Evolutionary conservation across 1,140 invertebrate species (phyloP), one percentile per base, ranked within the genome.

Genomic region (Aphidius gifuensis): DNA sequence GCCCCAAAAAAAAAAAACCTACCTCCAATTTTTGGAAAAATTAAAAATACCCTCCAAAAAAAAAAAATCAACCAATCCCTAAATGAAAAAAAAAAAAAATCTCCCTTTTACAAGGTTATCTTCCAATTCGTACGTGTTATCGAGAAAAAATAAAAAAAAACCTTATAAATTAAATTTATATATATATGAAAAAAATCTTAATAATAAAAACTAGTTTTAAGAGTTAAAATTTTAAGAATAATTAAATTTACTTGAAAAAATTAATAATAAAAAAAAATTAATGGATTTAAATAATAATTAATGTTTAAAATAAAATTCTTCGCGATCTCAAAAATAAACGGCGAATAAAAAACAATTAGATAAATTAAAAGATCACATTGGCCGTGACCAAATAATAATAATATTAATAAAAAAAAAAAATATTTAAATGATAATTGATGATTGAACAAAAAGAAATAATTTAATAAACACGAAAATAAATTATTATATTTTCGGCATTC

Each of bases 71-170:
- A n/a, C n/a, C n/a, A n/a, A n/a, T n/a, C 65, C 67, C 66, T 48
- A 9, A 50, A 60, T 61, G 23, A 51, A 50, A 53, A 53, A 54
- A 64, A 57, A 61, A 59, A 62, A 67, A 65, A 59, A 65, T 46
- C 61, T 57, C 50, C 68, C 69, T 67, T 67, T 66, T 69, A 69
- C 16, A 67, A 72, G 75, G 73, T 77, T 74, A 78, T 76, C 75
- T 79, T 80, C 76, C 75, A 79, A 72, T 73, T 71, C 68, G 67
- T 75, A 73, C 68, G 74, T 73, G 77, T 76, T 76, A 77, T 76
- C 73, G 69, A 57, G 56, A 60, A 59, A 49, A 72, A 76, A 76
- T 69, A 16, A n/a, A 45, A 46, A 46, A 57, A 43, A 57, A 60
- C 48, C 47, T 48, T 47, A 32, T 58, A 6, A 50, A 50, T 6